phyloP scores from a whole-genome alignment of 2,113 vertebrate species.

The human region GRCh38 chr16:83170001-83170500 shows the following conservation, averaged over 20 bases:
- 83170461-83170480: not conserved
- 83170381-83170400: not conserved
- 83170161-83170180: not conserved
- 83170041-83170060: not conserved
- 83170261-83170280: not conserved
- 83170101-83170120: not conserved
- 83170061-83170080: not conserved
- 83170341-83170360: not conserved
- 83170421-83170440: not conserved
- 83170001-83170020: not conserved
- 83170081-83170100: not conserved
- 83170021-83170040: not conserved
- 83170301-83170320: not conserved
- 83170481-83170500: not conserved
- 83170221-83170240: not conserved
- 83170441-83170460: not conserved
- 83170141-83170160: not conserved
- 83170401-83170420: accelerated
- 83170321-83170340: not conserved
- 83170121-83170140: not conserved
- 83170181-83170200: not conserved
- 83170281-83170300: not conserved
- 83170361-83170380: not conserved
- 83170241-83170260: not conserved
- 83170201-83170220: not conserved